phyloP scores from a whole-genome alignment of 2,113 vertebrate genomes.

The Cyanistes caeruleus region DNA sequence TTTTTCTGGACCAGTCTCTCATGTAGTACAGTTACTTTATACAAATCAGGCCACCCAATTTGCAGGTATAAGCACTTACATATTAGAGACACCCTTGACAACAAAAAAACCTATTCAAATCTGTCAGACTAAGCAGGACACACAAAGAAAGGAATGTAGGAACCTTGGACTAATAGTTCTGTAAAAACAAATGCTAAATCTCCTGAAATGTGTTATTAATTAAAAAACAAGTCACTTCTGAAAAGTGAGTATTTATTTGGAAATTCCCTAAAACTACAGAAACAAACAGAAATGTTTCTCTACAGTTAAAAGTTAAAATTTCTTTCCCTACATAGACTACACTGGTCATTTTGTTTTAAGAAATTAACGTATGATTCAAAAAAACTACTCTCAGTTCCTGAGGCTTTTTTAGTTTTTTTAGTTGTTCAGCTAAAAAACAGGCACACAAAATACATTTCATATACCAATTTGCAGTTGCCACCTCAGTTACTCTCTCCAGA shows the following conservation, averaged over 20 bases:
- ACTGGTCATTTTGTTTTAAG: neutral
- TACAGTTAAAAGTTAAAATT: neutral
- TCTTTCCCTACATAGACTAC: neutral
- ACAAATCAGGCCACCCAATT: neutral
- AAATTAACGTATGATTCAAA: neutral
- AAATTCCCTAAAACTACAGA: conserved; percentile 1
- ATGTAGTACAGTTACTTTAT: neutral
- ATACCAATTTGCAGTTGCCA: neutral
- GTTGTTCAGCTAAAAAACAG: neutral
- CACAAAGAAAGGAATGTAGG: neutral
- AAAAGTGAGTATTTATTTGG: conserved; percentile 16
- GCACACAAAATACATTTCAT: fast-evolving
- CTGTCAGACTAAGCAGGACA: neutral
- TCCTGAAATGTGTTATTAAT: conserved; percentile 16
- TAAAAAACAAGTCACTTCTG: conserved; percentile 44
- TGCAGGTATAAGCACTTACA: neutral
- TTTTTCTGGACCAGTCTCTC: neutral
- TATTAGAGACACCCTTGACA: neutral
- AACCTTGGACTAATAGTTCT: conserved; percentile 34
- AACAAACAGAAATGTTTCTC: conserved; percentile 26
- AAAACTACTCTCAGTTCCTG: neutral
- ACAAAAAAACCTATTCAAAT: neutral
- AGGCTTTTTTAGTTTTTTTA: neutral
- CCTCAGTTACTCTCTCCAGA: neutral
- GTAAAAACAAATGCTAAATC: conserved; percentile 48